Conservation (phyloP, 2,113 vertebrate species). For the Haemorhous mexicanus region DNA sequence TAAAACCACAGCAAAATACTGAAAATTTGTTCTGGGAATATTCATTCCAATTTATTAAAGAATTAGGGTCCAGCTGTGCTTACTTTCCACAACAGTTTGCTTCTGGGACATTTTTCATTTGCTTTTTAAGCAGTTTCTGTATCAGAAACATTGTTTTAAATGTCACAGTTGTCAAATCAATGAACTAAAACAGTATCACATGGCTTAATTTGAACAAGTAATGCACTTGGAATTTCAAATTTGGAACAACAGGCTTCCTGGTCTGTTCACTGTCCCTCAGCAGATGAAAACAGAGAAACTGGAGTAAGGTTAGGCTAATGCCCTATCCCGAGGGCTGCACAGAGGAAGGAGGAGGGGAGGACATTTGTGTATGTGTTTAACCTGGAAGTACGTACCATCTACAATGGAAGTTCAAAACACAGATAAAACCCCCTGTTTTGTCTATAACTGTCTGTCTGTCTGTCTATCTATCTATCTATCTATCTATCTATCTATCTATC, state of each 20-base stretch:
- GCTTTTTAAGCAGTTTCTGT: conserved; percentile 55
- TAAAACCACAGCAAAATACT: conserved; percentile 8
- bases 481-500: neutral
- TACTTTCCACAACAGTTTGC: conserved; percentile 38
- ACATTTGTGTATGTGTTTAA: neutral
- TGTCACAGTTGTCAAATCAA: conserved; percentile 63
- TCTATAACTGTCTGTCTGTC: neutral
- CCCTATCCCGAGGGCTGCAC: neutral
- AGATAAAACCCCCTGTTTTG: neutral
- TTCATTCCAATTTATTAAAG: conserved; percentile 48
- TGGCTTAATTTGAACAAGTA: conserved; percentile 59
- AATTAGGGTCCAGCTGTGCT: conserved; percentile 46
- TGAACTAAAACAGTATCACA: conserved; percentile 56
- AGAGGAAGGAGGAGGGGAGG: neutral
- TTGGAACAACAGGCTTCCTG: conserved; percentile 47
- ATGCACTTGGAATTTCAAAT: conserved; percentile 60
- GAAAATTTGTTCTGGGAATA: conserved; percentile 29
- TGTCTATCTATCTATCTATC: neutral
- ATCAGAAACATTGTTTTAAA: conserved; percentile 65
- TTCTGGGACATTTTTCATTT: conserved; percentile 58
- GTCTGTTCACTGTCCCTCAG: conserved; percentile 56
- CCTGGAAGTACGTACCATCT: neutral
- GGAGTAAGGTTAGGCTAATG: neutral
- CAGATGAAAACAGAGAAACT: conserved; percentile 26
- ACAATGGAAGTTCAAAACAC: neutral